Conservation (phyloP, 2,888 invertebrate genomes). For the Sinopyrophorus schimmeli region DNA sequence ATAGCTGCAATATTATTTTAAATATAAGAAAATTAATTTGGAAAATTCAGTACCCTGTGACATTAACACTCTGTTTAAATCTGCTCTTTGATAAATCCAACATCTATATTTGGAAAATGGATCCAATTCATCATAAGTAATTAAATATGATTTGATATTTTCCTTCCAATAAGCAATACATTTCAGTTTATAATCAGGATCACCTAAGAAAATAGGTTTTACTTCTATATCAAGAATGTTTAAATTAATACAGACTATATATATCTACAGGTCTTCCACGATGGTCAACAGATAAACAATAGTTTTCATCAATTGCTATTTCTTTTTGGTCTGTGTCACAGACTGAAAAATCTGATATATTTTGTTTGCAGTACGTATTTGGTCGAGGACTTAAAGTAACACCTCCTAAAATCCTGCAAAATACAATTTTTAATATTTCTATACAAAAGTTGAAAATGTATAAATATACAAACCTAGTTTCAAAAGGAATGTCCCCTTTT, state of each 20-base stretch:
- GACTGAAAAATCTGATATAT: constrained; percentile 94
- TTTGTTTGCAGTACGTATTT: constrained; percentile 88
- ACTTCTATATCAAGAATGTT: constrained; percentile 9
- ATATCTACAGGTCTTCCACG: constrained; percentile 93
- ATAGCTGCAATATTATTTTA: constrained; percentile 76
- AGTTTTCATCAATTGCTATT: constrained; percentile 91
- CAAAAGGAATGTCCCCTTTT: constrained; percentile 85
- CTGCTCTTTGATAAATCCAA: constrained; percentile 96
- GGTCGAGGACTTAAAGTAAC: constrained; percentile 93
- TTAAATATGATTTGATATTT: constrained; percentile 92
- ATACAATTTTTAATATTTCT: no score
- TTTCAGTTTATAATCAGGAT: constrained; percentile 94
- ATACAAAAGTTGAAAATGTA: not conserved
- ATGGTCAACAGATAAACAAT: constrained; percentile 95
- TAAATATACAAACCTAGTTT: constrained; percentile 61
- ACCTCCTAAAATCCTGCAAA: constrained; percentile 82
- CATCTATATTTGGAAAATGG: constrained; percentile 94
- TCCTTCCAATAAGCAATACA: constrained; percentile 99
- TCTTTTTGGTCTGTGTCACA: constrained; percentile 95
- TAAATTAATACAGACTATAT: constrained; percentile 64
- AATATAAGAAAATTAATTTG: constrained; percentile 39
- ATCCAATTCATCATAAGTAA: constrained; percentile 95
- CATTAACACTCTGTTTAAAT: constrained; percentile 84
- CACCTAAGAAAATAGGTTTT: constrained; percentile 58
- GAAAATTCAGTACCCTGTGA: constrained; percentile 69